Evolutionary conservation across 2,888 invertebrate genomes (phyloP).

Genomic region (Sphaerophoria taeniata): DNA sequence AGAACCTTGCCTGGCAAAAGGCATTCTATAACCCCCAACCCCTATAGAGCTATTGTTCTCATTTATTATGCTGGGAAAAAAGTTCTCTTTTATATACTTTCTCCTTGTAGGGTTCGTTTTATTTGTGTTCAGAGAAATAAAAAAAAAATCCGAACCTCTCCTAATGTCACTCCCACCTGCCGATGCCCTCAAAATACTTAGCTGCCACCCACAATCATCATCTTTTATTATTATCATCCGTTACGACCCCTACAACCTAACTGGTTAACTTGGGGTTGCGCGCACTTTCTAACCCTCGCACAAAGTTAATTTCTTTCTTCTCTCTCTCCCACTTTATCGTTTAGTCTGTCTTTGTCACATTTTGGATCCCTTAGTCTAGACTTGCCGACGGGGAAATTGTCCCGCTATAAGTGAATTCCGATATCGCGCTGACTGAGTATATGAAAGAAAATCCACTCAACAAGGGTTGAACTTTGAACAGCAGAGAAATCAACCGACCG

Average conservation of each 20-base stretch:
- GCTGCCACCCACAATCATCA: constrained; percentile 73
- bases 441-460: constrained; percentile 31
- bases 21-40: constrained; percentile 1
- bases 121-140: constrained; percentile 18
- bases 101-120: not conserved
- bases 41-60: constrained; percentile 15
- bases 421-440: no score
- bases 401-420: constrained; percentile 2
- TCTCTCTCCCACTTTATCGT: constrained; percentile 19
- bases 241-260: constrained; percentile 73
- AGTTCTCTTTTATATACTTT: constrained; percentile 8
- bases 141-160: constrained; percentile 41
- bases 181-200: constrained; percentile 52
- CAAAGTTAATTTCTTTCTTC: constrained; percentile 65
- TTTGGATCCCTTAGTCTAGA: no score
- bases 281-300: constrained; percentile 74
- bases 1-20: constrained; percentile 19
- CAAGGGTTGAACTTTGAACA: constrained; percentile 47
- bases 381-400: constrained; percentile 62
- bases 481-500: not conserved
- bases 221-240: constrained; percentile 72
- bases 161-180: constrained; percentile 72
- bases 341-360: not conserved
- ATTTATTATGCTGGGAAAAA: constrained; percentile 28
- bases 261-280: constrained; percentile 75